Conservation (phyloP, 2,797 vertebrate species). For the Galaxias olidus region DNA sequence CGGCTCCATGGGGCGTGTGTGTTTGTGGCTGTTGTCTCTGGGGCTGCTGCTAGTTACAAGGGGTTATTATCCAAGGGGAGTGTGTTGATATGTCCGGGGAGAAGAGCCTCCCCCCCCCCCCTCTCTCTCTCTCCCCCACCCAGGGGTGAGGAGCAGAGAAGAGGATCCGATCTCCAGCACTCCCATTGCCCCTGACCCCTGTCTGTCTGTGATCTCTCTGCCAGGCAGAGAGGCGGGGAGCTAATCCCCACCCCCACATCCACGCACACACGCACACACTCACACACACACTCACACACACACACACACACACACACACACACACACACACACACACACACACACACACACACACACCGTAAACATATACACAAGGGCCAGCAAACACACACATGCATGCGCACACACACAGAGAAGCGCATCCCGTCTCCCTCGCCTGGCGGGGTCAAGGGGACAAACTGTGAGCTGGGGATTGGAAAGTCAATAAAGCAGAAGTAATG, state of each 20-base stretch:
- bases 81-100: constrained; percentile 6
- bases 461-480: constrained; percentile 78
- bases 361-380: constrained; percentile 13
- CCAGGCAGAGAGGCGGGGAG: constrained; percentile 60
- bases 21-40: constrained; percentile 48
- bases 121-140: constrained; percentile 36
- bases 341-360: constrained; percentile 23
- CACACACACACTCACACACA: constrained; percentile 49
- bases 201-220: constrained; percentile 69
- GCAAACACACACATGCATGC: constrained; percentile 15
- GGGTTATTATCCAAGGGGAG: constrained; percentile 17
- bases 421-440: constrained; percentile 49
- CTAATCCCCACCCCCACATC: background rate
- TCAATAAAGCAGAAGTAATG: constrained; percentile 81
- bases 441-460: constrained; percentile 76
- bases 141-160: constrained; percentile 52
- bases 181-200: constrained; percentile 51
- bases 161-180: constrained; percentile 53
- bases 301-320: constrained; percentile 26
- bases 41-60: constrained; percentile 12
- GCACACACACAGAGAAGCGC: constrained; percentile 16
- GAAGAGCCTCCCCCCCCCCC: constrained; percentile 37
- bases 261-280: constrained; percentile 16
- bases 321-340: constrained; percentile 49
- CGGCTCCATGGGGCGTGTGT: constrained; percentile 48